Evolutionary conservation across 2,797 vertebrate genomes (phyloP), one percentile per base, ranked within the genome.

Genomic region (Hypotaenidia philippensis): DNA sequence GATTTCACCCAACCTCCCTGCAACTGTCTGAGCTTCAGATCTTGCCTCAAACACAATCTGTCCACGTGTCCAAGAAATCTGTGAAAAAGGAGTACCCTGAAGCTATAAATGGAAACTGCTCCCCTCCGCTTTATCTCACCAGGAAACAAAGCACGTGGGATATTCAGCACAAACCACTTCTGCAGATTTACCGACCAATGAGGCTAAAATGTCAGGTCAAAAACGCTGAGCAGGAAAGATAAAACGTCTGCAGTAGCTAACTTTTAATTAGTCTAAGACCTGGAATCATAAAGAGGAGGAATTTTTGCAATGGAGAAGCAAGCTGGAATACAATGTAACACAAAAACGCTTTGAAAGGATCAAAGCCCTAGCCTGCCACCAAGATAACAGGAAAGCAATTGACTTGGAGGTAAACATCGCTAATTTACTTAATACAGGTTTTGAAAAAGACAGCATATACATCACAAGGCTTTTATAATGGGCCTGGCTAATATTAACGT

Each of bases 131-230:
- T 69, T 9, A 82, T 52, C 66, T 72, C 44, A 15, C 17, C 59
- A 82, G 75, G 66, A 82, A 92, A 79, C 36, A 79, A 65, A 91
- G 32, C 32, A 59, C 23, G 10, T 7, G 70, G 81, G 76, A 64
- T 47, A 92, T 21, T 74, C 59, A 63, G 59, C 47, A 69, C 59
- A 85, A 84, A 45, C 9, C 55, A 76, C 66, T 64, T 65, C 27
- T 52, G 47, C 56, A 82, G 52, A 84, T 52, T 76, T 44, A 45
- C 55, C 69, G 25, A 74, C n/a, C 55, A 56, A 55, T 0, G 1
- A 89, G 34, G 34, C 55, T 83, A 63, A 90, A 66, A 91, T 57
- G 41, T 25, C 63, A 87, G 38, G 63, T 78, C 66, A 57, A 74
- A 57, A 74, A 90, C 25, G n/a, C 57, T 9, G 56, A 72, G 23